These are phyloP conservation scores for Moxostoma hubbsi DNA, from an alignment of 2,797 vertebrate species.

Conservation along the genomic window DNA sequence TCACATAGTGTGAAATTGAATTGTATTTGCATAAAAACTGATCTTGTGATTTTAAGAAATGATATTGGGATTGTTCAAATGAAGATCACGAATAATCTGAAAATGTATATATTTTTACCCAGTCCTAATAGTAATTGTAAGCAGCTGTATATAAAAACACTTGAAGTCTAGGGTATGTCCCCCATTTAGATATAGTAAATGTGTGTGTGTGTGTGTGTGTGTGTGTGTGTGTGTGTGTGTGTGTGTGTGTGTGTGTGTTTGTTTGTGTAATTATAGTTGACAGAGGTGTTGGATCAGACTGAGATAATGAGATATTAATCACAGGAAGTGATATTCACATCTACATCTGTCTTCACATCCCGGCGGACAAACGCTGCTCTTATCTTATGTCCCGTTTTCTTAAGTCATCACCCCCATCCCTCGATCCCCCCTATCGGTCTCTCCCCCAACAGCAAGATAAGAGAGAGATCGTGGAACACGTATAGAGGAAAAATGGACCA, in stretches of 20 bases:
- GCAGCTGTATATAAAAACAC: no score
- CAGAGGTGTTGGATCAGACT: constrained; percentile 33
- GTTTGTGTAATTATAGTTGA: constrained; percentile 13
- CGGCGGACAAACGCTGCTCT: constrained; percentile 54
- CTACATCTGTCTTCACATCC: constrained; percentile 27
- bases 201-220: constrained; percentile 33
- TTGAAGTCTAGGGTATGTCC: no score
- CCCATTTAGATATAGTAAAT: no score
- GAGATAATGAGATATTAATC: constrained; percentile 50
- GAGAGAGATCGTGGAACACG: constrained; percentile 28
- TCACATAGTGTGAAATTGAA: no score
- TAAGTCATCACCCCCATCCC: constrained; percentile 48
- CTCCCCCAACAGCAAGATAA: constrained; percentile 54
- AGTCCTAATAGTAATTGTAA: no score
- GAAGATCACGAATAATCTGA: no score
- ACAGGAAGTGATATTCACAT: constrained; percentile 47
- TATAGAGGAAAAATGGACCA: background rate
- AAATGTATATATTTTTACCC: no score
- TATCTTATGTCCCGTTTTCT: constrained; percentile 52
- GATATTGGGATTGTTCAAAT: no score
- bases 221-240: constrained; percentile 28
- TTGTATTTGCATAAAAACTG: no score
- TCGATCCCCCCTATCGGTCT: constrained; percentile 39
- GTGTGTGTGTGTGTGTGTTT: background rate
- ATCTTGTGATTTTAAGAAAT: no score